Evolutionary conservation across 2,797 vertebrate genomes (phyloP), one percentile per base, ranked within the genome.

Genomic region (Carduelis carduelis): DNA sequence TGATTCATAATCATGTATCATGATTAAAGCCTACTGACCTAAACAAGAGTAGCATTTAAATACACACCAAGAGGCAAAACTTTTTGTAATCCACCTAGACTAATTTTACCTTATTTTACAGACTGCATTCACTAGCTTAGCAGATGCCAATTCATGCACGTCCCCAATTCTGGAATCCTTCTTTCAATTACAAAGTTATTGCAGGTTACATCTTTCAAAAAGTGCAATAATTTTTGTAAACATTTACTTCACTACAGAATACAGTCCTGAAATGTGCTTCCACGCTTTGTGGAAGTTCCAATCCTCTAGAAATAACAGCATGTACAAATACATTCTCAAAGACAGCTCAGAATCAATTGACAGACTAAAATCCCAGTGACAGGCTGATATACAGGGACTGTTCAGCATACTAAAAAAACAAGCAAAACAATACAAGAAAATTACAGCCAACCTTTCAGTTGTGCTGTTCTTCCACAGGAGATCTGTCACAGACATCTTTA

Each of bases 281-380:
- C 19, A 66, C 2, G 1, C 4, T 49, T 8, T 1, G 8, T 15
- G 16, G 13, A 59, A 46, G 17, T 61, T 70, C 20, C 7, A 3
- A 3, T 56, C 27, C 23, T 65, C 63, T 64, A 43, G 21, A 72
- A 77, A 11, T 12, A 81, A n/a, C 5, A 35, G 8, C 0, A 0
- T 4, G 16, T 19, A 46, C 12, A 43, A 37, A 52, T 9, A 43
- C 3, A 8, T 8, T 20, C 24, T 23, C 16, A 18, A 15, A 55
- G 23, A 47, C 4, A 59, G 32, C 41, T 37, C 11, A 49, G n/a
- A 24, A 76, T 16, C 39, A 65, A 16, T 6, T 12, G 59, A 50
- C 32, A 71, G 21, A 8, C 53, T n/a, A 61, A 53, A 63, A 81
- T 17, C 19, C 23, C 37, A 26, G 6, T 3, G 4, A 32, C 1